Base-by-base conservation (phyloP, 2,888 invertebrate genomes). In the Linnaemya tessellans region DNA sequence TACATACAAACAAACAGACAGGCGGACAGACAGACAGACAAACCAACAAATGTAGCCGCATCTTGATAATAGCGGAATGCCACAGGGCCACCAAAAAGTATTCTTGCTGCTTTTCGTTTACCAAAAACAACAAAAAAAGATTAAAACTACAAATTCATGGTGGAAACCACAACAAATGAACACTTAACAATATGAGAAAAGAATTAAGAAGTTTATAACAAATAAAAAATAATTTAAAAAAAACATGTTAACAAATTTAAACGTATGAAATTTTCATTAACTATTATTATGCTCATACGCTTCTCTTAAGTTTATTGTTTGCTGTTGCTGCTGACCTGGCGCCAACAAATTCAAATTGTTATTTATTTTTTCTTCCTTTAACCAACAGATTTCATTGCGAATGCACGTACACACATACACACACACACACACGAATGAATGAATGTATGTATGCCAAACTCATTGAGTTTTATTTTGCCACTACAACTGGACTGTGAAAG, bases 231-330 rank as follows among this genome's bases (percentile, higher is more conserved):
- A 70, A 78, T 65, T 71, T 58, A 64, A 64, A 49, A 68, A 51
- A 62, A 79, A 87, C 81, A 83, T 87, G 87, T 83, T 86, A 79
- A 86, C 78, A 85, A 84, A 84, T 84, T 80, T 80, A 86, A 82
- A 83, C 75, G 73, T 86, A 83, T 80, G 81, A 81, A 86, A 89
- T 88, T 90, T 90, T 91, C 90, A 90, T 90, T 90, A 91, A 90
- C 90, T 88, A 88, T 89, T 89, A 89, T 89, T 89, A 80, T 77
- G 73, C 64, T 71, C 67, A 58, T 49, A 25, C 80, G 51, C 67
- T 67, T 30, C 22, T 56, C 62, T 58, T 22, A 68, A 68, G 62
- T 68, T 77, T 77, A 68, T 75, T 75, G 82, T 73, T 78, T 71
- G 65, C 18, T 60, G 80, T 67, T 62, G 85, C 84, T 85, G 83